Conservation (phyloP, 2,888 invertebrate species). For the Imbricaverruca yamaguchii region DNA sequence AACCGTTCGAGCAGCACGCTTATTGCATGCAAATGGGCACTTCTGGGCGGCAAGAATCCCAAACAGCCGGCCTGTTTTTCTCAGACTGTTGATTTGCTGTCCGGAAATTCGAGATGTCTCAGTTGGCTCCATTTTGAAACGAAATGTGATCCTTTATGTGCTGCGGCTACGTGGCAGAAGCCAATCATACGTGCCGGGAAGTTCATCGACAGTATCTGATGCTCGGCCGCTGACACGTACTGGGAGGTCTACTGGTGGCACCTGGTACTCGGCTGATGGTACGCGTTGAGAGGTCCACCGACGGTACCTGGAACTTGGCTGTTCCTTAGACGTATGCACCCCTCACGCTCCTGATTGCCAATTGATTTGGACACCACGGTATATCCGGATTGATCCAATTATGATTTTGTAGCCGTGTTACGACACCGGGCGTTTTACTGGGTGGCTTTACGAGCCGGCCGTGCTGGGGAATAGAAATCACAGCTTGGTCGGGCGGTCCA, state of each 20-base stretch:
- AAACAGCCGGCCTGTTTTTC: neutral
- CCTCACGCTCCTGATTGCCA: neutral
- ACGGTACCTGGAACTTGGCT: no score
- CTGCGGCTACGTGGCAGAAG: no score
- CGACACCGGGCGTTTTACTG: conserved; percentile 2
- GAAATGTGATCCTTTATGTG: neutral
- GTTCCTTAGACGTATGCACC: no score
- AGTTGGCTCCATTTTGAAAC: neutral
- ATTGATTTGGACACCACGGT: neutral
- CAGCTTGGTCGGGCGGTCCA: neutral
- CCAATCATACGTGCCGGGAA: no score
- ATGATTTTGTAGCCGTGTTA: neutral
- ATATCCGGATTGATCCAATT: neutral
- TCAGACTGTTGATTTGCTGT: conserved; percentile 1
- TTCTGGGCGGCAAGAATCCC: neutral
- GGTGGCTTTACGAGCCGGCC: neutral
- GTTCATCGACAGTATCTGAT: no score
- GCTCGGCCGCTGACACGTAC: no score
- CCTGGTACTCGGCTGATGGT: no score
- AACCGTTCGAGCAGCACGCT: neutral
- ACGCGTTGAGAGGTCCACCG: no score
- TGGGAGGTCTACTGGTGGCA: no score
- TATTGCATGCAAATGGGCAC: conserved; percentile 13
- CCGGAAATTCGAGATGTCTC: neutral
- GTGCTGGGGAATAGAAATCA: neutral